phyloP scores from a whole-genome alignment of 2,113 vertebrate genomes.

The Lagopus leucura region DNA sequence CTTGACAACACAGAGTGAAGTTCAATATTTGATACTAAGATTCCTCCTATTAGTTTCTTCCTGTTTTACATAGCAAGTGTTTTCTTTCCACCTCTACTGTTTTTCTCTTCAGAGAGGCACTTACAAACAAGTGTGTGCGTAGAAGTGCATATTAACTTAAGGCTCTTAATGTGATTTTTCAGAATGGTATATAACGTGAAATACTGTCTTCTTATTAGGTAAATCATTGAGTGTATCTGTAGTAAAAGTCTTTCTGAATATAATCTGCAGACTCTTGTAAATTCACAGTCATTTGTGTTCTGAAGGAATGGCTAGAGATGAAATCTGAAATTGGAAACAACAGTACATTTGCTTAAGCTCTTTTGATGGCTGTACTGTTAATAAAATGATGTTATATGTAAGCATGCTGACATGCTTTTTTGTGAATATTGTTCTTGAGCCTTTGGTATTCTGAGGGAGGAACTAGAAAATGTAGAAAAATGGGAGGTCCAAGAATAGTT shows the following conservation, averaged over 20 bases:
- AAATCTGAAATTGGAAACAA: not conserved
- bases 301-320: not conserved
- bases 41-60: not conserved
- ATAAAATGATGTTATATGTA: not conserved
- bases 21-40: not conserved
- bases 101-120: not conserved
- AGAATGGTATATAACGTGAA: not conserved
- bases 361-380: not conserved
- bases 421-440: not conserved
- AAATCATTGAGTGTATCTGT: not conserved
- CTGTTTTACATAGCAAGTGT: not conserved
- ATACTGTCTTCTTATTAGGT: not conserved
- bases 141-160: not conserved
- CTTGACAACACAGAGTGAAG: not conserved
- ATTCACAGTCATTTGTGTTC: not conserved
- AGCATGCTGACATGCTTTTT: not conserved
- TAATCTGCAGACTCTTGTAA: not conserved
- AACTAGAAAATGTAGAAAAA: not conserved
- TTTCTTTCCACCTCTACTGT: accelerated
- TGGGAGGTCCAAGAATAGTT: not conserved
- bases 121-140: accelerated
- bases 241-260: not conserved
- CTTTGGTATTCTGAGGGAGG: not conserved
- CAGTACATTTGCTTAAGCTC: not conserved
- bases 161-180: not conserved